These are phyloP conservation scores for Pissodes strobi DNA, from an alignment of 1,140 invertebrate species.

Conservation along the genomic window DNA sequence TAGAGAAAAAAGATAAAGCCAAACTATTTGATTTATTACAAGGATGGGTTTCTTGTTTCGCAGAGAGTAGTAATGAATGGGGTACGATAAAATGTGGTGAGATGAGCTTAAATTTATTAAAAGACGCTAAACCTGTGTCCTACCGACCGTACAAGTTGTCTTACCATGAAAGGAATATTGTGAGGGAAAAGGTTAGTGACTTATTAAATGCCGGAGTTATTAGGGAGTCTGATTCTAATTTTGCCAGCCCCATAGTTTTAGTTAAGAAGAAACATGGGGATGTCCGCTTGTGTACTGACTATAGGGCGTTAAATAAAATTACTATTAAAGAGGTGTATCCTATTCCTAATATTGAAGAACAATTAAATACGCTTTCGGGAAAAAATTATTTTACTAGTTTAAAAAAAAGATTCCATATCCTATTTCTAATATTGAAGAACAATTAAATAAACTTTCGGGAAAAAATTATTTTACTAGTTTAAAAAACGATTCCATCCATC, in stretches of 20 bases:
- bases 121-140: conserved; percentile 8
- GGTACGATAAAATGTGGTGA: conserved; percentile 37
- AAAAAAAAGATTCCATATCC: too few species aligned
- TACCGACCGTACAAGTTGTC: conserved; percentile 34
- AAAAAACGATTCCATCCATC: too few species aligned
- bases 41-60: conserved; percentile 31
- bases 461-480: too few species aligned
- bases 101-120: conserved; percentile 46
- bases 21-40: not conserved
- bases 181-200: conserved; percentile 30
- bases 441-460: too few species aligned
- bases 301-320: conserved; percentile 56
- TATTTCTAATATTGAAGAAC: too few species aligned
- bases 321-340: conserved; percentile 49
- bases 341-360: conserved; percentile 42
- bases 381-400: conserved; percentile 23
- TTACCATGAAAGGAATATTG: conserved; percentile 16
- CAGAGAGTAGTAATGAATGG: conserved; percentile 31
- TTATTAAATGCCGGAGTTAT: conserved; percentile 45
- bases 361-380: conserved; percentile 41
- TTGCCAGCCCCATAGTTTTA: conserved; percentile 56
- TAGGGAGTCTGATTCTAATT: conserved; percentile 49
- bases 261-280: conserved; percentile 58
- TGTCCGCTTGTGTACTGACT: conserved; percentile 60
- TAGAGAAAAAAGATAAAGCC: not conserved